phyloP scores from a whole-genome alignment of 2,888 invertebrate species.

The Parascotia fuliginaria region DNA sequence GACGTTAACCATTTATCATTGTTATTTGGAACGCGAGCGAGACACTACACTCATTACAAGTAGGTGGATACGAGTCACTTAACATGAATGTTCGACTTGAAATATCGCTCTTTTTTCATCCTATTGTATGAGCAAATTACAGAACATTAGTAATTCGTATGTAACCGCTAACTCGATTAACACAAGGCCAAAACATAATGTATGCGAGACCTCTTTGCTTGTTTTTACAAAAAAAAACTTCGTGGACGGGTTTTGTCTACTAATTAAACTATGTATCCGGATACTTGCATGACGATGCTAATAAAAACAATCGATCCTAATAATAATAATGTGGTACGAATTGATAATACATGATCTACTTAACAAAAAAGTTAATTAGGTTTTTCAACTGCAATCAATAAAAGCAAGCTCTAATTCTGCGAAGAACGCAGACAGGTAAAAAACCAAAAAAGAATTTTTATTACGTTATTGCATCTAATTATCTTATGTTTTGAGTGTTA shows the following conservation, averaged over 20 bases:
- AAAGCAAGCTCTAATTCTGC: conserved; percentile 14
- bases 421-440: conserved; percentile 6
- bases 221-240: conserved; percentile 64
- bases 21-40: conserved; percentile 49
- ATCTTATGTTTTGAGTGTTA: conserved; percentile 11
- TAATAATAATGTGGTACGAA: conserved; percentile 46
- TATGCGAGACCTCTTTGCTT: conserved; percentile 80
- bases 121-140: conserved; percentile 65
- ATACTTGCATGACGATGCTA: conserved; percentile 55
- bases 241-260: conserved; percentile 61
- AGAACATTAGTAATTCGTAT: conserved; percentile 69
- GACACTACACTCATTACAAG: conserved; percentile 32
- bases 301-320: conserved; percentile 46
- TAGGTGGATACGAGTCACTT: conserved; percentile 50
- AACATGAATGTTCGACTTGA: conserved; percentile 47
- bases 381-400: conserved; percentile 48
- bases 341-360: conserved; percentile 53
- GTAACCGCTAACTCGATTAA: conserved; percentile 78
- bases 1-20: conserved; percentile 48
- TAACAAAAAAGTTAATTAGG: conserved; percentile 54
- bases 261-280: conserved; percentile 59
- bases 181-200: conserved; percentile 78
- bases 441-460: background rate
- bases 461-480: conserved; percentile 7
- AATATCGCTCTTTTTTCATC: conserved; percentile 54